phyloP scores from a whole-genome alignment of 2,888 invertebrate genomes.

The Bombylius discolor region DNA sequence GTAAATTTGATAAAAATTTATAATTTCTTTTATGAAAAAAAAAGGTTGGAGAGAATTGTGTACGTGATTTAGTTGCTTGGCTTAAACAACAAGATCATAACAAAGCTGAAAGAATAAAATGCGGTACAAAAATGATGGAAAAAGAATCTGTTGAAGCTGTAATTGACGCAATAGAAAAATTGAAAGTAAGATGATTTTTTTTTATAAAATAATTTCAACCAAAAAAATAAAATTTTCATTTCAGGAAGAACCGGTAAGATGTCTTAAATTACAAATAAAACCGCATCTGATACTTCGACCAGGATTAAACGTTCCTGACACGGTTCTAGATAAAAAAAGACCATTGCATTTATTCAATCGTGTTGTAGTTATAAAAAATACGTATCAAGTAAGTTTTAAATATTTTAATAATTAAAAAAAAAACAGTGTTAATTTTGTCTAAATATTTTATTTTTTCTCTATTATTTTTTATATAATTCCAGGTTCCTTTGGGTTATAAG shows the following conservation, averaged over 20 bases:
- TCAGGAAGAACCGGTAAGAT: constrained; percentile 34
- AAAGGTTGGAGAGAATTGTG: constrained; percentile 19
- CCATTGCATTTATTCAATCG: constrained; percentile 57
- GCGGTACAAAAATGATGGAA: constrained; percentile 60
- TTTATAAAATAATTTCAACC: constrained; percentile 11
- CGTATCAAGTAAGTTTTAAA: constrained; percentile 42
- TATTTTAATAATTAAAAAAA: too few species aligned
- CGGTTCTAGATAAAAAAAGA: constrained; percentile 21
- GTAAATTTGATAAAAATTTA: neutral
- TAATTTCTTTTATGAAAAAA: neutral
- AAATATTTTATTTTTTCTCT: neutral
- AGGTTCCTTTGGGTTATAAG: constrained; percentile 61
- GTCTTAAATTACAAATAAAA: constrained; percentile 60
- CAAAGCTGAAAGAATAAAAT: constrained; percentile 47
- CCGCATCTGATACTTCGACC: constrained; percentile 54
- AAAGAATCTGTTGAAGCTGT: constrained; percentile 44
- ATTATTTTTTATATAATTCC: neutral
- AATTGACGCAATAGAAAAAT: constrained; percentile 29
- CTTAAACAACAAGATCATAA: constrained; percentile 55
- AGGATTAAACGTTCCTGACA: constrained; percentile 40
- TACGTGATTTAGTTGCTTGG: constrained; percentile 50
- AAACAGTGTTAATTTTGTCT: too few species aligned
- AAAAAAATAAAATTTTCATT: neutral
- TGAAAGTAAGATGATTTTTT: constrained; percentile 29
- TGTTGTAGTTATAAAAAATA: constrained; percentile 62